Evolutionary conservation across 2,113 vertebrate species (phyloP), one percentile per base, ranked within the genome.

Genomic region (Alligator mississippiensis): DNA sequence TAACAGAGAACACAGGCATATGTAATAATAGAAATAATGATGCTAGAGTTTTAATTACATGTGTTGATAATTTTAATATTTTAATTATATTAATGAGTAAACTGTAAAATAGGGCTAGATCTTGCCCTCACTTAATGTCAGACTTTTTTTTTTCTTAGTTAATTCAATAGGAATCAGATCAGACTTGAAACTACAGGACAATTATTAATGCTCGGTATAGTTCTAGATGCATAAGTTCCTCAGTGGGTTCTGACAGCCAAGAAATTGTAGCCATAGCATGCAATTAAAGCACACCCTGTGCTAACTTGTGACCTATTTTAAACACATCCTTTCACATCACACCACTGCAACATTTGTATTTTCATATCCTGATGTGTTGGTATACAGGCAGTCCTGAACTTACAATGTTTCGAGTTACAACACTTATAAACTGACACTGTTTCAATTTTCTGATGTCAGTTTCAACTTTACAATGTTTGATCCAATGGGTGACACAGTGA

Each of bases 351-450:
- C 72, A 79, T 90, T 89, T 82, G 90, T 88, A 68, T 88, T 91
- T 91, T 80, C 10, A 85, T 94, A 27, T 83, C 86, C n/a, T 88
- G 80, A 95, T 83, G 90, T 92, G 88, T 88, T 47, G 47, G 47
- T 47, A 47, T 9, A 47, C 47, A 47, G 47, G 47, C 47, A 47
- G 47, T 47, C 47, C 47, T 9, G 7, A 9, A 47, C 7, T 47
- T 47, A 47, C 6, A 47, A 47, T 9, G 47, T 47, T 47, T 47
- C 8, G 47, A 47, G 47, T 47, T 47, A 8, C 47, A 47, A 47
- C 47, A 47, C 9, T 47, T 47, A 47, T 47, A 47, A 47, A 47
- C 47, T 8, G 47, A 47, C 47, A 47, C 47, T 9, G 47, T 47
- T 47, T 47, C 47, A 47, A 47, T 8, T 47, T 8, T 47, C 47